Percentiles rank a stretch among this genome's conserved stretches.
phyloP scores from a whole-genome alignment of 2,113 vertebrate species.

The Megaceryle maxima region DNA sequence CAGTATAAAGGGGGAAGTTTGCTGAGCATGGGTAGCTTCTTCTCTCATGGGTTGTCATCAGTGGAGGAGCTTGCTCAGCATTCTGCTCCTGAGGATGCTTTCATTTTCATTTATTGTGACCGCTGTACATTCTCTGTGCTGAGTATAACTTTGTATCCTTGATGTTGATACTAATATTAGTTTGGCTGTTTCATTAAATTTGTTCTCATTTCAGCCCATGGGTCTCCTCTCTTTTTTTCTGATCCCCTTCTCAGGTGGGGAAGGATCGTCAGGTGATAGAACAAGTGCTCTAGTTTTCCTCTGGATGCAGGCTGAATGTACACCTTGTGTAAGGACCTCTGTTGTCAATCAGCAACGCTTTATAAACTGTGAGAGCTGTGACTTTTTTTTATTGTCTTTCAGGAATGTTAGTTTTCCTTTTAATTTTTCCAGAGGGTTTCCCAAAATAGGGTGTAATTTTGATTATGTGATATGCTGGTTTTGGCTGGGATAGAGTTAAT shows the following conservation, averaged over 20 bases:
- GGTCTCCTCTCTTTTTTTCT: neutral
- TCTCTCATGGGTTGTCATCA: neutral
- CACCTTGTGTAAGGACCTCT: neutral
- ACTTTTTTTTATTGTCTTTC: neutral
- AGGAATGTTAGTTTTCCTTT: neutral
- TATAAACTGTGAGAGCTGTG: neutral
- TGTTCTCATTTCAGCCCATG: neutral
- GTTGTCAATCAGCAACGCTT: fast-evolving
- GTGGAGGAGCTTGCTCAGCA: neutral
- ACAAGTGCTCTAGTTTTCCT: neutral
- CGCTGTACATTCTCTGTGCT: neutral
- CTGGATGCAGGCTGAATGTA: neutral
- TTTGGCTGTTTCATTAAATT: neutral
- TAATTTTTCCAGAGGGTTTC: neutral
- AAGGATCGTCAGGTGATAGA: neutral
- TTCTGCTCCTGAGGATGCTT: neutral
- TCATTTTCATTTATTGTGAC: neutral
- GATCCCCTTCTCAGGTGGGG: neutral
- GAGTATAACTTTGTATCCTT: neutral
- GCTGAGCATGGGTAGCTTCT: neutral
- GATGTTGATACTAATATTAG: neutral
- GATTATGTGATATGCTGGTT: neutral
- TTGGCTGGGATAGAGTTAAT: neutral
- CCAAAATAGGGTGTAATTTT: neutral
- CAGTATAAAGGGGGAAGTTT: neutral